Evolutionary conservation across 2,113 vertebrate species (phyloP), one percentile per base, ranked within the genome.

Genomic region (Otolemur garnettii): DNA sequence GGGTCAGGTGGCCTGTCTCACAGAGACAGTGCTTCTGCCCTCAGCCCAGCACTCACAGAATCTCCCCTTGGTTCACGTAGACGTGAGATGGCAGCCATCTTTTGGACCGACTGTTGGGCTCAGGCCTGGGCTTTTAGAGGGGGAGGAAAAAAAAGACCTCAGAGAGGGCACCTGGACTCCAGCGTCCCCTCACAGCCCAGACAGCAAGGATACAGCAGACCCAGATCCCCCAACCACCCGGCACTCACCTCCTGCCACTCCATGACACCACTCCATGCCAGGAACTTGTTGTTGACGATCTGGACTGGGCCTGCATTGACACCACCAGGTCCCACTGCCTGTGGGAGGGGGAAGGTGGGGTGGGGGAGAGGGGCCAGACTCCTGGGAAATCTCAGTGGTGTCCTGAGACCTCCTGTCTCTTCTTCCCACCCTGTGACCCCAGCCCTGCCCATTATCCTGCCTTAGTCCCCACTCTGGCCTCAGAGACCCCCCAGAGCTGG

Each of bases 61-160:
- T 99, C 97, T 99, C 99, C 60, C 99, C 99, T 50, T 99, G 99
- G 98, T 99, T 99, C 84, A 99, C 99, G 0, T 99, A 99, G 66
- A 99, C 98, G 30, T 99, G 99, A 78, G 99, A 99, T 0, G 99
- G 99, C 96, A 99, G 98, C 12, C 99, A 99, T 28, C 99, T 98
- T 0, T 99, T 99, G 26, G 99, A 98, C 91, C 99, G 99, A 68
- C 99, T 99, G 82, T 98, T 98, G 60, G 99, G 99, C 81, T 99
- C 99, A n/a, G 99, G 99, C 97, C 99, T 99, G 59, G 99, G 99
- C 97, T 99, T 99, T 99, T 99, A 30, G 79, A 68, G 81, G 68
- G 77, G 14, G 53, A n/a, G 9, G 3, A 60, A 78, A 62, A 17
- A 96, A 45, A 17, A 10, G 92, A n/a, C 42, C 33, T 97, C 84